Evolutionary conservation across 2,113 vertebrate genomes (phyloP).

Genomic region (Archocentrus centrarchus): DNA sequence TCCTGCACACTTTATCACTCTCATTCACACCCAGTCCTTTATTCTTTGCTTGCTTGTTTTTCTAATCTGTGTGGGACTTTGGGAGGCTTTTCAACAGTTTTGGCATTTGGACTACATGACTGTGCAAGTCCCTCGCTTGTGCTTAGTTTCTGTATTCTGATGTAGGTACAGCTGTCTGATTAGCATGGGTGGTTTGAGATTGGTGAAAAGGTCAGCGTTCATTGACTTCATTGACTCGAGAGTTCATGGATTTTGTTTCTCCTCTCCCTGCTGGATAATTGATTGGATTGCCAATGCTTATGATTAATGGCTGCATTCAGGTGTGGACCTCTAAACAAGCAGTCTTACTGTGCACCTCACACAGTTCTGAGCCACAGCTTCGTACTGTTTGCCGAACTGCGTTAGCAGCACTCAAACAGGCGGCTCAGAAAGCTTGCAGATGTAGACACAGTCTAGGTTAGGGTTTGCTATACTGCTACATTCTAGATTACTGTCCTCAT

Average conservation of each 20-base stretch:
- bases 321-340: conserved; percentile 24
- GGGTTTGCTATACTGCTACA: background rate
- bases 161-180: conserved; percentile 52
- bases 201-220: conserved; percentile 69
- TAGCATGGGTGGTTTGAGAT: conserved; percentile 41
- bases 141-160: background rate
- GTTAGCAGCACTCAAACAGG: background rate
- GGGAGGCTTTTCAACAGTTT: background rate
- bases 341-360: conserved; percentile 12
- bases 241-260: conserved; percentile 73
- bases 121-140: background rate
- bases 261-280: conserved; percentile 58
- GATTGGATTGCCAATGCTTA: conserved; percentile 61
- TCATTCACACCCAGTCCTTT: conserved; percentile 22
- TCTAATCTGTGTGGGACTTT: conserved; percentile 31
- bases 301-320: conserved; percentile 60
- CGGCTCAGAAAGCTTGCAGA: background rate
- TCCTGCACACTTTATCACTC: conserved; percentile 46
- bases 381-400: background rate
- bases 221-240: conserved; percentile 62
- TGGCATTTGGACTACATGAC: background rate
- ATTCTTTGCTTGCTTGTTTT: background rate
- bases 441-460: background rate
- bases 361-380: background rate
- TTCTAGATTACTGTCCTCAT: background rate